Conservation (phyloP, 1,140 invertebrate genomes). For the Bemisia tabaci region DNA sequence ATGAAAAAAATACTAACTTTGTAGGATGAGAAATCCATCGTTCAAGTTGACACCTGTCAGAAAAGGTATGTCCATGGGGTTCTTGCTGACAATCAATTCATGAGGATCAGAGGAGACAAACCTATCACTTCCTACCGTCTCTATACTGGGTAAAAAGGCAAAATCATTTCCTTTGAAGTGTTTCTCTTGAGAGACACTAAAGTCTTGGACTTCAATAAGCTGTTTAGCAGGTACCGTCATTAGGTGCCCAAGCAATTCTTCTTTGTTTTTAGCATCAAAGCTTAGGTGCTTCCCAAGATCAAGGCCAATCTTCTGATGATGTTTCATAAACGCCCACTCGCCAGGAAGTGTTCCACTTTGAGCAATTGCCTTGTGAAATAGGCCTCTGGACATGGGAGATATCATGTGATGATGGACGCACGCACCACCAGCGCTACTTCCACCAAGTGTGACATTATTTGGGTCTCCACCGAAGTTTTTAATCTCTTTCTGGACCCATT, state of each 20-base stretch:
- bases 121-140: background rate
- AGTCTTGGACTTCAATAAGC: background rate
- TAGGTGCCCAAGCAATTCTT: background rate
- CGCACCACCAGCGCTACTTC: slow-evolving; percentile 20
- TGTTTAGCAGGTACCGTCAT: background rate
- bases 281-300: background rate
- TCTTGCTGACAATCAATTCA: background rate
- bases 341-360: slow-evolving; percentile 10
- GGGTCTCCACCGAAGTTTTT: slow-evolving; percentile 28
- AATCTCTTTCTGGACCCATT: slow-evolving; percentile 34
- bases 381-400: slow-evolving; percentile 14
- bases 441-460: slow-evolving; percentile 20
- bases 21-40: background rate
- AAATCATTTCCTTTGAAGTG: background rate
- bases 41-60: background rate
- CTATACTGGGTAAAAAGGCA: background rate
- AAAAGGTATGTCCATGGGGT: background rate
- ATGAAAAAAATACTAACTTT: background rate
- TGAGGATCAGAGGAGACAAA: background rate
- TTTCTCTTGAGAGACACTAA: background rate
- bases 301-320: background rate
- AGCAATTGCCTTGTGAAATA: slow-evolving; percentile 14
- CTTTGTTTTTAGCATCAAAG: background rate
- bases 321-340: background rate
- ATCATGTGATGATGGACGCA: slow-evolving; percentile 14